A percentile compares a stretch with the other conserved stretches of the same genome.
Conservation (phyloP, 2,797 vertebrate genomes). For the Argya squamiceps region DNA sequence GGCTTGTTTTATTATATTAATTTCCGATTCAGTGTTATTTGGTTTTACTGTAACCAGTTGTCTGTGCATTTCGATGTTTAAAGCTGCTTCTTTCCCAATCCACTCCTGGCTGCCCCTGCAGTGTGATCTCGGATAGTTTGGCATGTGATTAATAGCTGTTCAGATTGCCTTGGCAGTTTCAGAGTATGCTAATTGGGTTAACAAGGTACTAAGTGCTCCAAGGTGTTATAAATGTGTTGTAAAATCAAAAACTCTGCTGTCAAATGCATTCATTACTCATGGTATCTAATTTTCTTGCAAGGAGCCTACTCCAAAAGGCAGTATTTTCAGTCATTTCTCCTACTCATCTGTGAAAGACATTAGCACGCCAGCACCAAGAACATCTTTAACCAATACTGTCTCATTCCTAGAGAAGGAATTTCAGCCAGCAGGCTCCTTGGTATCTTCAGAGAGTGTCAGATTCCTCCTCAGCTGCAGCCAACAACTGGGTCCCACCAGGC, state of each 20-base stretch:
- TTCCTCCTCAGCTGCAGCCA: neutral
- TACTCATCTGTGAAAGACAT: neutral
- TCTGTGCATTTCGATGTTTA: neutral
- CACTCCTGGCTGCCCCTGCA: neutral
- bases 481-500: neutral
- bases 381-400: neutral
- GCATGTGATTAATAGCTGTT: slow-evolving; percentile 31
- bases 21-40: neutral
- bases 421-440: neutral
- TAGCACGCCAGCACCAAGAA: neutral
- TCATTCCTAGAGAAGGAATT: neutral
- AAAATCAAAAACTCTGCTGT: slow-evolving; percentile 36
- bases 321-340: neutral
- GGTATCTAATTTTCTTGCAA: neutral
- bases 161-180: slow-evolving; percentile 27
- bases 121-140: neutral
- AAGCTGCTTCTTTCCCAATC: neutral
- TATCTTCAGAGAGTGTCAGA: neutral
- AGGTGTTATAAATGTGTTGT: slow-evolving; percentile 9
- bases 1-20: neutral
- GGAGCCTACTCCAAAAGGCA: neutral
- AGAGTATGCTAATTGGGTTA: slow-evolving; percentile 30
- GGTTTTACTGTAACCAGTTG: neutral
- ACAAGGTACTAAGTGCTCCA: slow-evolving; percentile 46
- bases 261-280: slow-evolving; percentile 1